Conservation (phyloP, 1,140 invertebrate genomes). For the Nomia melanderi region DNA sequence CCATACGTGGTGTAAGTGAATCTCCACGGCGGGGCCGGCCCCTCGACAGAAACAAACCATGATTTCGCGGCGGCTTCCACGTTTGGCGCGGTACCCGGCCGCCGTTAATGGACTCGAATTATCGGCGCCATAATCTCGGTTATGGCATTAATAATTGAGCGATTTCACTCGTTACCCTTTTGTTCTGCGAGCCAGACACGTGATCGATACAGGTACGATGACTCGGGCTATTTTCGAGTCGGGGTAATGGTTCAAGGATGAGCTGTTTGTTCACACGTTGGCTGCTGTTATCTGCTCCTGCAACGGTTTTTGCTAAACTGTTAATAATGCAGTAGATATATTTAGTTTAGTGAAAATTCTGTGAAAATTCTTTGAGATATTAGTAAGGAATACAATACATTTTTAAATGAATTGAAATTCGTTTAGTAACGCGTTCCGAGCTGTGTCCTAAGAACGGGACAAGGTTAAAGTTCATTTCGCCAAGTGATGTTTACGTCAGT, state of each 20-base stretch:
- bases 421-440: too few species aligned
- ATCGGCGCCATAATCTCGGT: slow-evolving; percentile 15
- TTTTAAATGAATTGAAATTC: too few species aligned
- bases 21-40: slow-evolving; percentile 5
- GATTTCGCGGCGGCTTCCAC: slow-evolving; percentile 13
- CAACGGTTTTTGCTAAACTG: too few species aligned
- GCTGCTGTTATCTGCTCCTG: too few species aligned
- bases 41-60: slow-evolving; percentile 25
- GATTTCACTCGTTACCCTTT: slow-evolving; percentile 48
- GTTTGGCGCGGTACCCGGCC: slow-evolving; percentile 1
- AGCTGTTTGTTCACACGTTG: too few species aligned
- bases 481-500: too few species aligned
- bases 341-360: too few species aligned
- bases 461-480: too few species aligned
- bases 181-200: background rate
- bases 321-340: too few species aligned
- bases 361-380: too few species aligned
- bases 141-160: slow-evolving; percentile 42
- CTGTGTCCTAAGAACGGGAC: too few species aligned
- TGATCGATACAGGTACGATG: background rate
- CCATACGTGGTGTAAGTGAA: slow-evolving; percentile 31
- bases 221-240: background rate
- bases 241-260: background rate
- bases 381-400: too few species aligned
- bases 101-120: slow-evolving; percentile 35